Evolutionary conservation across 2,113 vertebrate species (phyloP).

Genomic region (Syngnathoides biaculeatus): DNA sequence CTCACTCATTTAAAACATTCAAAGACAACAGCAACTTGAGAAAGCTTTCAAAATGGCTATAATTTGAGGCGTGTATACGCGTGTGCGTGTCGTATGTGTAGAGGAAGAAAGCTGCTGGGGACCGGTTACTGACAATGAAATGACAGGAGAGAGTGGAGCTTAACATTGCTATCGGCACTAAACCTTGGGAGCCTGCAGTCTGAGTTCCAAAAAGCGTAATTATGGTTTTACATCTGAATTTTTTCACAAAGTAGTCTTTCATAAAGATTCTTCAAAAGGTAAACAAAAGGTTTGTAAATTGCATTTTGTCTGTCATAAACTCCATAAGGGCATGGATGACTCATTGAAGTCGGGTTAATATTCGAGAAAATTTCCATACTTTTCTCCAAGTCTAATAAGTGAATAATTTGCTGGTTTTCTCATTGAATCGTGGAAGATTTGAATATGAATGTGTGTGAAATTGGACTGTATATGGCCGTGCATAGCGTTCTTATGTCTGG

Average conservation of each 20-base stretch:
- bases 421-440: conserved; percentile 52
- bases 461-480: conserved; percentile 36
- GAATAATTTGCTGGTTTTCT: conserved; percentile 50
- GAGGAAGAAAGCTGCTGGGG: conserved; percentile 62
- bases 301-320: conserved; percentile 52
- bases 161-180: conserved; percentile 64
- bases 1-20: conserved; percentile 52
- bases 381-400: conserved; percentile 41
- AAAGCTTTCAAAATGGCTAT: conserved; percentile 50
- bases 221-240: conserved; percentile 2
- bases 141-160: conserved; percentile 53
- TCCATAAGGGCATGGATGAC: conserved; percentile 44
- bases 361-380: conserved; percentile 56
- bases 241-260: conserved; percentile 42
- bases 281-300: conserved; percentile 46
- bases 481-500: conserved; percentile 40
- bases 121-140: conserved; percentile 66
- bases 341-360: conserved; percentile 37
- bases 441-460: conserved; percentile 62
- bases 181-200: conserved; percentile 54
- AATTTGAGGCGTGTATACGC: conserved; percentile 26
- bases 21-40: conserved; percentile 59
- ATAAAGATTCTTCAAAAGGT: conserved; percentile 42
- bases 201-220: conserved; percentile 38
- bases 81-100: conserved; percentile 37